These are phyloP conservation scores for Morpho helenor DNA, from an alignment of 2,888 invertebrate genomes.

Conservation along the genomic window DNA sequence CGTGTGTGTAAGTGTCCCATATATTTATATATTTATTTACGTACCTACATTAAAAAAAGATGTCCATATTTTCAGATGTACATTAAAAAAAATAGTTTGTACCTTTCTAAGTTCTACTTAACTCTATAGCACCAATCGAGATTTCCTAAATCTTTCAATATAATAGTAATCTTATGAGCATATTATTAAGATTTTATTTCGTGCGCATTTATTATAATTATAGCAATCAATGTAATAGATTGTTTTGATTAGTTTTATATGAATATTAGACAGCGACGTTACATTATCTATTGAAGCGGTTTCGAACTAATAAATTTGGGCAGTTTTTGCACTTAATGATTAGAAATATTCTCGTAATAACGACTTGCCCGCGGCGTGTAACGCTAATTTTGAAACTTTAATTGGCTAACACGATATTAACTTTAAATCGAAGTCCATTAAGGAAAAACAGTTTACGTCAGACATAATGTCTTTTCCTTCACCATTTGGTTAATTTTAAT, in stretches of 20 bases:
- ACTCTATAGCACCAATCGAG: conserved; percentile 2
- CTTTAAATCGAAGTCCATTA: too few species aligned
- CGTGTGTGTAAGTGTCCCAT: too few species aligned
- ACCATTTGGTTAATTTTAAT: too few species aligned
- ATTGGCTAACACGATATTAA: background rate
- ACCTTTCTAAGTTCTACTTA: conserved; percentile 7
- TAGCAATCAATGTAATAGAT: conserved; percentile 17
- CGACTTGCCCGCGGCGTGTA: background rate
- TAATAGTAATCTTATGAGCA: conserved; percentile 6
- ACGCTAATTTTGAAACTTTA: conserved; percentile 1
- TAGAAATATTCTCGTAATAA: conserved; percentile 9
- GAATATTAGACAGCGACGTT: conserved; percentile 16
- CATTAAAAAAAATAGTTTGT: background rate
- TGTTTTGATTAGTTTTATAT: conserved; percentile 21
- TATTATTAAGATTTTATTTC: conserved; percentile 8
- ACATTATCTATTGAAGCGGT: conserved; percentile 14
- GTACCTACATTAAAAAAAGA: too few species aligned
- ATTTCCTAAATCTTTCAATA: conserved; percentile 4
- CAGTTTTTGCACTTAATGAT: conserved; percentile 17
- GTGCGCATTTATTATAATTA: conserved; percentile 7
- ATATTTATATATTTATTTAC: too few species aligned
- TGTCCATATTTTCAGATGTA: too few species aligned
- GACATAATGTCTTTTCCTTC: too few species aligned
- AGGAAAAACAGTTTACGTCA: too few species aligned
- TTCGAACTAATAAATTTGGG: conserved; percentile 13